These are phyloP conservation scores for Elymnias hypermnestra DNA, from an alignment of 1,140 invertebrate species.

Conservation along the genomic window DNA sequence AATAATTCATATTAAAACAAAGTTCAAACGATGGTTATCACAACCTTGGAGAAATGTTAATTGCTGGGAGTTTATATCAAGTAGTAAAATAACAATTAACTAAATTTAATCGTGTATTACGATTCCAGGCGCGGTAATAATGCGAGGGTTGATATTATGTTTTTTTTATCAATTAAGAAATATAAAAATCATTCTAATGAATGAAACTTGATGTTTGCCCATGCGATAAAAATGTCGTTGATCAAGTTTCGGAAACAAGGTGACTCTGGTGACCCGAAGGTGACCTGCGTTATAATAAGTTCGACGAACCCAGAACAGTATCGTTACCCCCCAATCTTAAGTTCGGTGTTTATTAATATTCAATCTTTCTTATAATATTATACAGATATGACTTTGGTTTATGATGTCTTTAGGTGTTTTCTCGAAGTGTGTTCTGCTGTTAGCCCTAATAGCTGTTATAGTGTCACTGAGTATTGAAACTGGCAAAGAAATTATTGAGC, in stretches of 20 bases:
- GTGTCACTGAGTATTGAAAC: no score
- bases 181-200: constrained; percentile 23
- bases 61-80: background rate
- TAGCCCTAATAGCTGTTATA: no score
- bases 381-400: no score
- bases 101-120: background rate
- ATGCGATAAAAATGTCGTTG: constrained; percentile 57
- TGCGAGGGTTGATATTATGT: background rate
- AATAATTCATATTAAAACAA: background rate
- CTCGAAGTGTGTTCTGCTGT: no score
- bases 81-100: constrained; percentile 4
- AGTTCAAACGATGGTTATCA: background rate
- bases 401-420: no score
- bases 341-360: constrained; percentile 19
- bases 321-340: constrained; percentile 28
- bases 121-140: background rate
- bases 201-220: constrained; percentile 32
- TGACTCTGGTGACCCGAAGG: constrained; percentile 63
- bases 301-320: constrained; percentile 47
- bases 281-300: constrained; percentile 48
- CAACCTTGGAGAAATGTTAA: background rate
- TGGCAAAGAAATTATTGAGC: no score
- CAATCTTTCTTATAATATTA: no score
- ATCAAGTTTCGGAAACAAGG: constrained; percentile 67
- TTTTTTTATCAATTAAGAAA: background rate